phyloP scores from a whole-genome alignment of 2,888 invertebrate species.

The Eristalis intricaria region DNA sequence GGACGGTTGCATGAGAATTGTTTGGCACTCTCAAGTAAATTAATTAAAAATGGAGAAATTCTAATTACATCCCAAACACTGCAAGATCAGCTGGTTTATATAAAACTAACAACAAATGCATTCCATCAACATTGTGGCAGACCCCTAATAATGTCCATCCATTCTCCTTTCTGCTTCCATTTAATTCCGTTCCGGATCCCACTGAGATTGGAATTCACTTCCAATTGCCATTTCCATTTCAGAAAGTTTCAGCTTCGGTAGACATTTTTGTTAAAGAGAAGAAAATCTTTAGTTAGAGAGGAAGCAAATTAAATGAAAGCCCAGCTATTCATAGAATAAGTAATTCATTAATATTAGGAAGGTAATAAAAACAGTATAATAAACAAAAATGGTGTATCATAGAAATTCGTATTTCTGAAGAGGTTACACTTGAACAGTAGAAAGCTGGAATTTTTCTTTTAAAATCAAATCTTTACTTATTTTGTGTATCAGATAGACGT shows the following conservation, averaged over 20 bases:
- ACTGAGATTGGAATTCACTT: not conserved
- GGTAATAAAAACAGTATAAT: conserved; percentile 14
- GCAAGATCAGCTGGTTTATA: too few species aligned
- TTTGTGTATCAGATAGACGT: not conserved
- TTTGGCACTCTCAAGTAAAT: too few species aligned
- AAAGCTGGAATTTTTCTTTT: not conserved
- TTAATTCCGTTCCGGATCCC: conserved; percentile 6
- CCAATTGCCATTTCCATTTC: conserved; percentile 50
- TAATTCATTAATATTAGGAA: conserved; percentile 2
- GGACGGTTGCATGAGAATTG: not conserved
- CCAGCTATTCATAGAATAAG: conserved; percentile 5
- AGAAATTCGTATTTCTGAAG: not conserved
- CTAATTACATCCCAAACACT: too few species aligned
- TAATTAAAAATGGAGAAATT: too few species aligned
- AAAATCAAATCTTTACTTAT: not conserved
- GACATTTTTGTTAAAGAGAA: conserved; percentile 65
- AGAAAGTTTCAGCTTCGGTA: conserved; percentile 55
- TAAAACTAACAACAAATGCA: not conserved
- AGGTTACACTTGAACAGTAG: not conserved
- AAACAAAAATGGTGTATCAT: not conserved
- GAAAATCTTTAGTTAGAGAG: conserved; percentile 42
- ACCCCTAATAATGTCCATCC: not conserved
- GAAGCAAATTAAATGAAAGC: conserved; percentile 33
- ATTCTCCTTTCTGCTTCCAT: not conserved
- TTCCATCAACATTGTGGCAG: not conserved